These are phyloP conservation scores for Oxyruncus cristatus DNA, from an alignment of 2,113 vertebrate genomes.

Conservation along the genomic window DNA sequence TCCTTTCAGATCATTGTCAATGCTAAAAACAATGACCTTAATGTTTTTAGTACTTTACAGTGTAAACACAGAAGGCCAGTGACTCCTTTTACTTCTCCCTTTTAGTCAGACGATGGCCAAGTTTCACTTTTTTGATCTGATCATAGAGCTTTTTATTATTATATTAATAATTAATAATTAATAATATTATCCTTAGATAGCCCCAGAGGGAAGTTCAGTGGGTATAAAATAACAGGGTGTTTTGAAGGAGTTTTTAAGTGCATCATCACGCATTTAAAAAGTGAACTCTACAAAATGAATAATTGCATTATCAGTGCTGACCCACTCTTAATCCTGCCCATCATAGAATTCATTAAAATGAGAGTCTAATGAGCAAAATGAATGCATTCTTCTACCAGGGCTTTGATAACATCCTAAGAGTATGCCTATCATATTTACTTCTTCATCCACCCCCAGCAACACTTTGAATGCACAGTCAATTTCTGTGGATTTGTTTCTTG, in stretches of 20 bases:
- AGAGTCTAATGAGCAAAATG: neutral
- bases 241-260: neutral
- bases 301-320: neutral
- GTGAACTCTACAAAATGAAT: neutral
- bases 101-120: conserved; percentile 20
- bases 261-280: neutral
- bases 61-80: neutral
- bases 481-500: neutral
- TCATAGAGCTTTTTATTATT: neutral
- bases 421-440: neutral
- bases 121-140: conserved; percentile 35
- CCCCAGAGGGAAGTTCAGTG: neutral
- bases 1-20: neutral
- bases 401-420: neutral
- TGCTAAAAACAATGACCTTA: neutral
- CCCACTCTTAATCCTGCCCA: neutral
- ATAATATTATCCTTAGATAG: neutral
- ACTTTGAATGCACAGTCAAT: neutral
- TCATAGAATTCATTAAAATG: neutral
- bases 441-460: neutral
- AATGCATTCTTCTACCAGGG: neutral
- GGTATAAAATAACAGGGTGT: neutral
- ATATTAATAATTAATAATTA: conserved; percentile 30
- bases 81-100: neutral
- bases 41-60: neutral